Evolutionary conservation across 2,797 vertebrate genomes (phyloP).

Genomic region (Acanthurus lineatus): DNA sequence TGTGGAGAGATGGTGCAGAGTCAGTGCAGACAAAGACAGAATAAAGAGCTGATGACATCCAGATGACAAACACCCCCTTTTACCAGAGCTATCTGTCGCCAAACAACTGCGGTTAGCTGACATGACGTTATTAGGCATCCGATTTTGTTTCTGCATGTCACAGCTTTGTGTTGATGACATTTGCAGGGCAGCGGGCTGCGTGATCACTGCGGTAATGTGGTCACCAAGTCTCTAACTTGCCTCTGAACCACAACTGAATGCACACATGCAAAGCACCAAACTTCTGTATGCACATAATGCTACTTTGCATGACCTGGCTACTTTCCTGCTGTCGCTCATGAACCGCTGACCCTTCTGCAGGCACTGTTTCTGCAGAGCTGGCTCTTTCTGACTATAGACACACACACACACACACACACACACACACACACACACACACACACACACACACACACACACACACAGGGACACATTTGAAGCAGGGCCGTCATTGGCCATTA

Average conservation of each 20-base stretch:
- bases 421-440: slow-evolving; percentile 23
- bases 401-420: slow-evolving; percentile 8
- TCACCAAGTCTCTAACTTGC: slow-evolving; percentile 28
- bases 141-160: slow-evolving; percentile 40
- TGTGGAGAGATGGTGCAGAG: slow-evolving; percentile 46
- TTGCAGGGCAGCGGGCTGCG: slow-evolving; percentile 22
- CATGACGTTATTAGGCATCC: slow-evolving; percentile 54
- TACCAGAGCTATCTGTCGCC: slow-evolving; percentile 49
- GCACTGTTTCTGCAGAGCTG: slow-evolving; percentile 49
- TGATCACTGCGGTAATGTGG: slow-evolving; percentile 49
- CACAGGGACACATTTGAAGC: slow-evolving; percentile 25
- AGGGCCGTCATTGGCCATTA: neutral
- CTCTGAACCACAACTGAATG: slow-evolving; percentile 46
- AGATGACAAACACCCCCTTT: slow-evolving; percentile 69
- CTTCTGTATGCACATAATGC: slow-evolving; percentile 24
- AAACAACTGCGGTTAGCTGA: slow-evolving; percentile 50
- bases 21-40: slow-evolving; percentile 51
- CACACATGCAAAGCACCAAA: slow-evolving; percentile 8
- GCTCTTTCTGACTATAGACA: neutral
- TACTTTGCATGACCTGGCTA: slow-evolving; percentile 30
- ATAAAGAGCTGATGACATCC: slow-evolving; percentile 71
- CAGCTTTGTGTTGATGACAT: slow-evolving; percentile 14
- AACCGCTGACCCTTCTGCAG: slow-evolving; percentile 52
- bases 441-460: slow-evolving; percentile 15
- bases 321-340: slow-evolving; percentile 65